Conservation (phyloP, 35 echinoderm and acorn worm genomes). For the Strongylocentrotus purpuratus region DNA sequence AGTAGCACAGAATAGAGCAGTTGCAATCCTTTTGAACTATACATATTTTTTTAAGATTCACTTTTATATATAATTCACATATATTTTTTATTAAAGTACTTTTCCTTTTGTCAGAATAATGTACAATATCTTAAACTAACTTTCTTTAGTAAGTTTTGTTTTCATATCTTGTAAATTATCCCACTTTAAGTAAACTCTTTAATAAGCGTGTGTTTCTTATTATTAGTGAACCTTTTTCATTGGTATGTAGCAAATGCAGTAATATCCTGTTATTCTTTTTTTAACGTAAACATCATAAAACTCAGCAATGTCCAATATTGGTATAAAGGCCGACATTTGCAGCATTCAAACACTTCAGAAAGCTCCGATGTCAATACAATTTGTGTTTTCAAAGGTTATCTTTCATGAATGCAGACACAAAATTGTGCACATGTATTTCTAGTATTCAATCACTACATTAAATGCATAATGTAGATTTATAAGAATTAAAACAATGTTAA, state of each 20-base stretch:
- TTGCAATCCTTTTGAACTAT: not conserved
- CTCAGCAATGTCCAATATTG: not conserved
- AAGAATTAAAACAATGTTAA: not conserved
- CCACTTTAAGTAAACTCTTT: not conserved
- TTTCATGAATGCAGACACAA: not conserved
- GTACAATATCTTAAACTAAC: too few species aligned
- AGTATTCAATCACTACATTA: too few species aligned
- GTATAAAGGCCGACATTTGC: not conserved
- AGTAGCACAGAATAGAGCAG: not conserved
- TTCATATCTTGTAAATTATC: not conserved
- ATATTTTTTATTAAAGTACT: too few species aligned
- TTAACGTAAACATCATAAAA: not conserved
- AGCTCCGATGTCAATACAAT: not conserved
- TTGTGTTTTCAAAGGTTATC: not conserved
- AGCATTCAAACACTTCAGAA: not conserved
- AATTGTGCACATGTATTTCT: not conserved
- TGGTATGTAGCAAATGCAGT: not conserved
- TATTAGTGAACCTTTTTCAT: too few species aligned
- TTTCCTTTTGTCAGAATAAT: too few species aligned
- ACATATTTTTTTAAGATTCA: too few species aligned
- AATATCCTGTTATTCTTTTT: not conserved
- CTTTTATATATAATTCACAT: too few species aligned
- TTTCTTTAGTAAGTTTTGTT: too few species aligned
- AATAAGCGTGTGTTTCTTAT: not conserved
- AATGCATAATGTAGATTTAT: not conserved